Evolutionary conservation across 2,113 vertebrate genomes (phyloP), one percentile per base, ranked within the genome.

Genomic region (Athene noctua): DNA sequence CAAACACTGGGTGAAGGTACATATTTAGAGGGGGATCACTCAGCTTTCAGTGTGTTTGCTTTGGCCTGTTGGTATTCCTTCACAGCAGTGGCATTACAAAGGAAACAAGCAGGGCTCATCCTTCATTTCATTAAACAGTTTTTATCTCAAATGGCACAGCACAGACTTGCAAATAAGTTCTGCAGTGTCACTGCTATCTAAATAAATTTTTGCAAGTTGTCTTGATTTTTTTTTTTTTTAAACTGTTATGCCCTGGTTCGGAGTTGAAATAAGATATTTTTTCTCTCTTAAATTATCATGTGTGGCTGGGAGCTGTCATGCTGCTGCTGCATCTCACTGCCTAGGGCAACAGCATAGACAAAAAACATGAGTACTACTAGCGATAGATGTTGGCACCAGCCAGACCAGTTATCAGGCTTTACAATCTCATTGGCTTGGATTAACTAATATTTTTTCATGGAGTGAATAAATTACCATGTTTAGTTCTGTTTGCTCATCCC

Each of bases 81-180:
- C 63, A 49, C 72, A 52, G 77, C 73, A 68, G 68, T 38, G 82
- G 25, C 5, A 1, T 66, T 61, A 58, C 57, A 91, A 84, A 93
- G 62, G 86, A 90, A 86, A 81, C 34, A 86, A 78, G 75, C 68
- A 38, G 40, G 2, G 9, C 57, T 94, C 86, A 94, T 74, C 90
- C 86, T 86, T 91, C 77, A 36, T 88, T 85, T 79, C 61, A 46
- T 94, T 72, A 62, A 72, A 46, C 68, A 75, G 80, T 46, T 93
- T 92, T 96, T 65, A 72, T 94, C 88, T 96, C 36, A 59, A 65
- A 85, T 68, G 70, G 91, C 84, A 70, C 73, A 87, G 92, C 84
- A 57, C 80, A 94, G 91, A 72, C 89, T 97, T 94, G 96, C 86
- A 94, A 94, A 91, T 92, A 92, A 91, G 86, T 94, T 97, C 84